These are phyloP conservation scores for Ladona fulva DNA, from an alignment of 1,140 invertebrate genomes.

Conservation along the genomic window DNA sequence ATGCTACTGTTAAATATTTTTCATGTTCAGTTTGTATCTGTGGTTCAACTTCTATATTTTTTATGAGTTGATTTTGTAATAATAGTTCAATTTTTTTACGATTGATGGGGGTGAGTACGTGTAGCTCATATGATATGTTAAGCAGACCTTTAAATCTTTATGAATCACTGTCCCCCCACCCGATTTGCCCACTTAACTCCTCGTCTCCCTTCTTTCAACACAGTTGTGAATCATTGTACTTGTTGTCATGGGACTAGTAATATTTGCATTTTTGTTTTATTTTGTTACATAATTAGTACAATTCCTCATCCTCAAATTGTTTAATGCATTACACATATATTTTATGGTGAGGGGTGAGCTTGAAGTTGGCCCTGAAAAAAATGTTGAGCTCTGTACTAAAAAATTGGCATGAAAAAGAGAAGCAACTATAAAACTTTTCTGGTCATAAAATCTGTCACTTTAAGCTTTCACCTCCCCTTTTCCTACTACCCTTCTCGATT, in stretches of 20 bases:
- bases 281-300: constrained; percentile 5
- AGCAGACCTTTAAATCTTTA: constrained; percentile 10
- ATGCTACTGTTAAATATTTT: constrained; percentile 6
- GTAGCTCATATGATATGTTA: not conserved
- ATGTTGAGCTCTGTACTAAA: not conserved
- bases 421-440: not conserved
- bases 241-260: constrained; percentile 9
- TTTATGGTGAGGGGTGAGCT: not conserved
- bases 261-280: constrained; percentile 8
- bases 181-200: not conserved
- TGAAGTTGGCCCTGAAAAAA: not conserved
- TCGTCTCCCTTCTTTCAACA: not conserved
- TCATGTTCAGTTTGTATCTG: constrained; percentile 9
- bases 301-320: not conserved
- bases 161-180: not conserved
- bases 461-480: not conserved
- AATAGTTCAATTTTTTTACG: not conserved
- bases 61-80: constrained; percentile 7
- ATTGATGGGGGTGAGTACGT: not conserved
- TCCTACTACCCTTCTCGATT: not conserved
- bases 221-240: not conserved
- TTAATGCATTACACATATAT: not conserved
- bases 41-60: constrained; percentile 1
- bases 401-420: not conserved
- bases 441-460: not conserved